phyloP scores from a whole-genome alignment of 2,888 invertebrate genomes.

The Scaptomyza tumidula region DNA sequence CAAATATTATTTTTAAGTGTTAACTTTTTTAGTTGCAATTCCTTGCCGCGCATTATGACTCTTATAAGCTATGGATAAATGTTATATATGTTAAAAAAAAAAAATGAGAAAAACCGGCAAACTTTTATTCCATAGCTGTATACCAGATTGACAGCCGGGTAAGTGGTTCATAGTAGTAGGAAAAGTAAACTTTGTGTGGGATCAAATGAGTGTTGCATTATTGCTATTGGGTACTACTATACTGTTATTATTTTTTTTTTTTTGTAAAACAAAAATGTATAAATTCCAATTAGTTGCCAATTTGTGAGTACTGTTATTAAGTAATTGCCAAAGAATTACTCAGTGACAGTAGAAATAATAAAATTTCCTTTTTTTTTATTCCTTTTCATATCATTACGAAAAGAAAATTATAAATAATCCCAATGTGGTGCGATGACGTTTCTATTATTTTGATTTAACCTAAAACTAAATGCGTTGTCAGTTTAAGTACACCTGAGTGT shows the following conservation, averaged over 20 bases:
- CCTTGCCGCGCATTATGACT: slow-evolving; percentile 13
- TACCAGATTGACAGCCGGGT: slow-evolving; percentile 14
- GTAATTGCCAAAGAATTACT: too few species aligned
- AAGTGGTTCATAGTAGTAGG: background rate
- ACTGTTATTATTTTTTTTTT: background rate
- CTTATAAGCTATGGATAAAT: slow-evolving; percentile 5
- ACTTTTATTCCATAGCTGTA: slow-evolving; percentile 12
- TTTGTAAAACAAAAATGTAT: background rate
- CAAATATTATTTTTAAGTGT: too few species aligned
- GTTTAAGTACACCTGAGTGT: slow-evolving; percentile 22
- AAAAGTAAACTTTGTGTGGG: slow-evolving; percentile 20
- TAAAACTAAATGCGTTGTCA: slow-evolving; percentile 19
- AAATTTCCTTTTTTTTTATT: too few species aligned
- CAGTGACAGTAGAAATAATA: too few species aligned
- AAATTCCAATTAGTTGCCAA: slow-evolving; percentile 21
- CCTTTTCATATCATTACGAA: background rate
- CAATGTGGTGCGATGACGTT: slow-evolving; percentile 9
- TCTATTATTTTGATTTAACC: slow-evolving; percentile 2
- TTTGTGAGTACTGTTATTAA: slow-evolving; percentile 10
- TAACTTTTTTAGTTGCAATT: slow-evolving; percentile 19
- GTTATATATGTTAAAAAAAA: slow-evolving; percentile 6
- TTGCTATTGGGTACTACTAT: slow-evolving; percentile 14
- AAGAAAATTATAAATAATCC: slow-evolving; percentile 6
- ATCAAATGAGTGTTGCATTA: slow-evolving; percentile 17
- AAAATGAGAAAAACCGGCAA: slow-evolving; percentile 14